phyloP scores from a whole-genome alignment of 2,888 invertebrate species.

The Leistus spinibarbis region DNA sequence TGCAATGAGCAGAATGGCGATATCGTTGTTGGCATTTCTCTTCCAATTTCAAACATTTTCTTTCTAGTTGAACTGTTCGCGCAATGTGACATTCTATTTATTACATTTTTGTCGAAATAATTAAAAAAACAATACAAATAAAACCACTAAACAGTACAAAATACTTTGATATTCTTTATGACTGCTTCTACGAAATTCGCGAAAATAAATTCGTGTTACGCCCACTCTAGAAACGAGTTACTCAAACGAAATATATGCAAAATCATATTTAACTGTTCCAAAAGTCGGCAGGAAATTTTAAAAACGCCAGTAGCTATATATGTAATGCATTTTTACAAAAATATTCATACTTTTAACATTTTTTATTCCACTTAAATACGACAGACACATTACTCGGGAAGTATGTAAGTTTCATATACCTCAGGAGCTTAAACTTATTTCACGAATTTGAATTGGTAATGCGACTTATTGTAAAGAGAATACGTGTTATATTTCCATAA shows the following conservation, averaged over 20 bases:
- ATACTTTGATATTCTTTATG: neutral
- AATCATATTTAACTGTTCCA: neutral
- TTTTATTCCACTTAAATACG: constrained; percentile 5
- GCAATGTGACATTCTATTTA: neutral
- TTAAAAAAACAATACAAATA: neutral
- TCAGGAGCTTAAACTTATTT: constrained; percentile 37
- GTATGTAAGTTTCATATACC: constrained; percentile 38
- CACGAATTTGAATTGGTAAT: constrained; percentile 37
- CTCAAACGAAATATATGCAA: neutral
- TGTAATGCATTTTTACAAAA: neutral
- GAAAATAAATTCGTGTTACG: neutral
- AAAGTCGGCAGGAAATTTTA: neutral
- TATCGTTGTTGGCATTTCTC: neutral
- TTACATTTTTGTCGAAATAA: neutral
- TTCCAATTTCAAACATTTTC: neutral
- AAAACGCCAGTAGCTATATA: neutral
- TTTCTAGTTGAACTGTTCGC: neutral
- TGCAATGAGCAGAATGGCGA: constrained; percentile 4
- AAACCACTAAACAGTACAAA: neutral
- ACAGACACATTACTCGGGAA: constrained; percentile 31
- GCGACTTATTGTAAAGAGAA: constrained; percentile 36
- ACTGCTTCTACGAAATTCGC: neutral
- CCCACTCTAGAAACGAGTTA: neutral
- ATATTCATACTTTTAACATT: neutral
- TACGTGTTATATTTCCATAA: constrained; percentile 37